These are phyloP conservation scores for Ammospiza nelsoni DNA, from an alignment of 2,113 vertebrate genomes.

Conservation along the genomic window DNA sequence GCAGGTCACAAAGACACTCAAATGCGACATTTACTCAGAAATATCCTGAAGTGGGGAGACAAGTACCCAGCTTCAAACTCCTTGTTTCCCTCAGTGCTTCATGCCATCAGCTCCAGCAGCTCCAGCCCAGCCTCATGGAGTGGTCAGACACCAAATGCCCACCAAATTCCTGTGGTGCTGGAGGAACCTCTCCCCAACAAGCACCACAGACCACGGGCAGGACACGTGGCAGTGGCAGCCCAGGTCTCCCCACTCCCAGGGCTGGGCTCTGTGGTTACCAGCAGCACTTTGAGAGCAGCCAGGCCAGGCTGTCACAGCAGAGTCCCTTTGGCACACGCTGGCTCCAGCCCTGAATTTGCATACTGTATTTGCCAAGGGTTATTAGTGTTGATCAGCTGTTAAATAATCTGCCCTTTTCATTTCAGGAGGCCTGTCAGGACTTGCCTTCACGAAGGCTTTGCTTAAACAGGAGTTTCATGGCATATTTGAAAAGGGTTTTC, in stretches of 20 bases:
- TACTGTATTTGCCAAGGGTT: slow-evolving; percentile 61
- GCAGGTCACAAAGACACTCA: neutral
- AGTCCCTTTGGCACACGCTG: neutral
- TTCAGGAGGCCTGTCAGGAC: slow-evolving; percentile 60
- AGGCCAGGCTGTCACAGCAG: neutral
- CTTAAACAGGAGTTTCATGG: slow-evolving; percentile 19
- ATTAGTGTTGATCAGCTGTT: slow-evolving; percentile 71
- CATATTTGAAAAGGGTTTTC: slow-evolving; percentile 17
- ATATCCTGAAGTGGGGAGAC: accelerated
- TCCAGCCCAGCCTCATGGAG: neutral
- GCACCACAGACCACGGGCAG: neutral
- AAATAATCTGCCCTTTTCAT: slow-evolving; percentile 70
- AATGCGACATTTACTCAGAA: neutral
- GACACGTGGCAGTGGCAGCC: neutral
- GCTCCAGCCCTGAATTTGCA: slow-evolving; percentile 34
- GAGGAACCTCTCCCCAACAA: neutral
- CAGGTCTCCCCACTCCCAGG: neutral
- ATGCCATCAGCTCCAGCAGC: neutral
- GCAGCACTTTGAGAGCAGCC: neutral
- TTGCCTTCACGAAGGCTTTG: neutral
- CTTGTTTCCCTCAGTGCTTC: neutral
- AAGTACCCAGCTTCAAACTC: neutral
- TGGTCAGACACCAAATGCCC: neutral
- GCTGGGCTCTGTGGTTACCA: neutral
- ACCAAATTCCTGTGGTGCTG: neutral